A percentile compares a stretch with the other conserved stretches of the same genome.
These are phyloP conservation scores for Drosophila miranda DNA, from an alignment of 1,140 invertebrate species.

Conservation along the genomic window DNA sequence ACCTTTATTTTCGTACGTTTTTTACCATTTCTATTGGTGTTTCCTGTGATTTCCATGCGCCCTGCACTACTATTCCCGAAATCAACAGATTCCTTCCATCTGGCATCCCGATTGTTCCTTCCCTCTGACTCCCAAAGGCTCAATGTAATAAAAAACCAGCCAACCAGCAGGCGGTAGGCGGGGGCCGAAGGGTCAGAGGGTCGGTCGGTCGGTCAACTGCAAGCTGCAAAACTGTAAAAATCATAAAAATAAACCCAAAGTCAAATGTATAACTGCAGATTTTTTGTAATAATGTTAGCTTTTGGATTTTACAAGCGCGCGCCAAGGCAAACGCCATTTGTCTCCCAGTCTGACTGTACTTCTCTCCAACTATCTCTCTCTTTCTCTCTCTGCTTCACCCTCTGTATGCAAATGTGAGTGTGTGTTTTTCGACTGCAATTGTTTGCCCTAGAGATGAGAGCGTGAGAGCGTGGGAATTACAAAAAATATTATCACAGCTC, in stretches of 20 bases:
- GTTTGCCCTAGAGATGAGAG: slow-evolving; percentile 35
- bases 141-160: slow-evolving; percentile 36
- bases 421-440: slow-evolving; percentile 16
- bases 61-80: slow-evolving; percentile 3
- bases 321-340: slow-evolving; percentile 57
- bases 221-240: slow-evolving; percentile 24
- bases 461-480: slow-evolving; percentile 4
- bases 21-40: not conserved
- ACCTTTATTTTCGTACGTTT: too few species aligned
- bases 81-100: slow-evolving; percentile 42
- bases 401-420: slow-evolving; percentile 5
- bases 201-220: slow-evolving; percentile 37
- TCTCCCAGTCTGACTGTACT: slow-evolving; percentile 28
- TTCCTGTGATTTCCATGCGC: not conserved
- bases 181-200: not conserved
- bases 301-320: slow-evolving; percentile 62
- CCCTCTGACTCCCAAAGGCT: not conserved
- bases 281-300: slow-evolving; percentile 73
- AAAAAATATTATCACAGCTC: not conserved
- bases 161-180: slow-evolving; percentile 12
- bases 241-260: slow-evolving; percentile 62
- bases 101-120: not conserved
- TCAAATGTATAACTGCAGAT: slow-evolving; percentile 68
- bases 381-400: not conserved
- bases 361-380: not conserved